Percentiles rank a stretch among this genome's conserved stretches.
Conservation (phyloP, 2,797 vertebrate species). For the Pangasius larnaudii region DNA sequence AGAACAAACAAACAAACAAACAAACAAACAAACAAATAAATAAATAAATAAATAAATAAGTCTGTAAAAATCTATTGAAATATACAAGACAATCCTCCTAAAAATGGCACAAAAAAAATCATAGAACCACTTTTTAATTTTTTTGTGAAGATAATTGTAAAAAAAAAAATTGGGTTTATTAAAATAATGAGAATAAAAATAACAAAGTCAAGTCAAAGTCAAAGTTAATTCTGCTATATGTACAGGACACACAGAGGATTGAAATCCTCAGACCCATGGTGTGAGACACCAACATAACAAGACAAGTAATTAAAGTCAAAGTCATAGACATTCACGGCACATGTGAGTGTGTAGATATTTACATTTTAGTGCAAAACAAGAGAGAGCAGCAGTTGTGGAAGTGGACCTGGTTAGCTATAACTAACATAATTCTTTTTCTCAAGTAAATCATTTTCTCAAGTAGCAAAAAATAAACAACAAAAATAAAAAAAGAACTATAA, state of each 20-base stretch:
- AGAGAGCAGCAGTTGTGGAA: too few species aligned
- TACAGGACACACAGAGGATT: too few species aligned
- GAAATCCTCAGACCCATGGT: too few species aligned
- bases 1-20: background rate
- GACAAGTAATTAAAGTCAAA: too few species aligned
- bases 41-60: background rate
- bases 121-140: background rate
- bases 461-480: background rate
- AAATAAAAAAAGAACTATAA: background rate
- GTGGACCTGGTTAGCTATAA: background rate
- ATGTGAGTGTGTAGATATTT: too few species aligned
- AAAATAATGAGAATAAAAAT: background rate
- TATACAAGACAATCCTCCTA: background rate
- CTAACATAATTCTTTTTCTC: background rate
- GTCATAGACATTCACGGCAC: too few species aligned
- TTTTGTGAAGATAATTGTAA: background rate
- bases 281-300: too few species aligned
- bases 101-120: background rate
- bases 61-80: background rate
- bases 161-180: background rate
- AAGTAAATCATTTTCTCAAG: background rate
- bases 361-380: too few species aligned
- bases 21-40: too few species aligned
- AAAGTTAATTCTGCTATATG: too few species aligned
- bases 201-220: background rate